Evolutionary conservation across 2,888 invertebrate genomes (phyloP), one percentile per base, ranked within the genome.

Genomic region (Hydropsyche betteni): DNA sequence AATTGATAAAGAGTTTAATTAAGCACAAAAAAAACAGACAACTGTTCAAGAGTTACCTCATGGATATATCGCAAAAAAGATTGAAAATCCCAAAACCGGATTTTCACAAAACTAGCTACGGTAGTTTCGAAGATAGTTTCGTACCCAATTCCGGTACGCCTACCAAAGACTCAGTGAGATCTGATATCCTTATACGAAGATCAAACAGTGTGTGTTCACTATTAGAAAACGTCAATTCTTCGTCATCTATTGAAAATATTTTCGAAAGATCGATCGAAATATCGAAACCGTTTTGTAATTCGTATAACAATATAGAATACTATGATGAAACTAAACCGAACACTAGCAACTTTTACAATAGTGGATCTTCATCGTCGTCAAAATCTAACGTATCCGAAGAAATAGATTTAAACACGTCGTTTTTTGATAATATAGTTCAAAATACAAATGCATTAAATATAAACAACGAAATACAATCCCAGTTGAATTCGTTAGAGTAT

Each of bases 1-100:
- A 75, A 51, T 75, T 79, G 14, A 55, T 79, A 34, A 70, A 76
- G 14, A 76, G 77, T 64, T 68, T 79, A 4, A 70, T 79, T 16
- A 75, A 74, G 24, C 77, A 75, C 52, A 72, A 77, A 58, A 73
- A 74, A 44, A 77, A 74, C 10, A 70, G 53, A 36, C 74, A 74
- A 8, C 12, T 74, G 6, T 55, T 75, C 0, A 72, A 58, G n/a
- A 75, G 64, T 33, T 52, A 64, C 33, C 52, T 73, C 14, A 44
- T 64, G 16, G 68, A 75, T 24, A 36, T 68, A 68, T 34, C 53
- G 38, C 12, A 72, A 58, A 58, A 69, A 44, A n/a, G 34, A 69
- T 24, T 16, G 5, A 44, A 58, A 12, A 58, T 6, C 24, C 14
- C 34, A 55, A 61, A 75, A 16, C 64, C 34, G 4, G 36, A 64